Evolutionary conservation across 2,113 vertebrate species (phyloP).

Genomic region (Ancistrus triradiatus): DNA sequence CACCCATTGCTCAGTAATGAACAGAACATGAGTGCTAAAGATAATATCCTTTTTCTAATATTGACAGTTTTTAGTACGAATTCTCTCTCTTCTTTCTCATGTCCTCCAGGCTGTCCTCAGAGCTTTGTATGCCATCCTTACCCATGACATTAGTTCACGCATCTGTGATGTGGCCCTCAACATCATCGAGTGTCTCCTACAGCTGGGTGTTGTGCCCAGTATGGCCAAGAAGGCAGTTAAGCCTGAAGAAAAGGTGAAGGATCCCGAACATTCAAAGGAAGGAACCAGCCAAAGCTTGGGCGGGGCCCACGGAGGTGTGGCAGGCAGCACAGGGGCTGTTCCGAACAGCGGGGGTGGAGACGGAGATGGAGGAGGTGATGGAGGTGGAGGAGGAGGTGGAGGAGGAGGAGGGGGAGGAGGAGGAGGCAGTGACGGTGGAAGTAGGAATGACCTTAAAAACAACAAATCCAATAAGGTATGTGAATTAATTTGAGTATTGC

Average conservation of each 20-base stretch:
- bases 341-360: slow-evolving; percentile 74
- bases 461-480: slow-evolving; percentile 79
- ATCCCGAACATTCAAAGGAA: slow-evolving; percentile 79
- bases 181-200: slow-evolving; percentile 93
- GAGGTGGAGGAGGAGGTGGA: slow-evolving; percentile 64
- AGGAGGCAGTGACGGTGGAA: slow-evolving; percentile 67
- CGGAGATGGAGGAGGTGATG: slow-evolving; percentile 63
- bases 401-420: slow-evolving; percentile 69
- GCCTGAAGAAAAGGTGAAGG: slow-evolving; percentile 90
- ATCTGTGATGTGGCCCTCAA: slow-evolving; percentile 94
- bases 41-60: too few relatives aligned
- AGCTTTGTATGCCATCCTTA: slow-evolving; percentile 91
- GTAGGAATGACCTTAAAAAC: slow-evolving; percentile 84
- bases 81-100: background rate
- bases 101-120: slow-evolving; percentile 82
- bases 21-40: too few relatives aligned
- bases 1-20: too few relatives aligned
- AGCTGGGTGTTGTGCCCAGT: slow-evolving; percentile 89
- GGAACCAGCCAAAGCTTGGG: slow-evolving; percentile 65
- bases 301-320: slow-evolving; percentile 63
- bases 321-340: slow-evolving; percentile 63
- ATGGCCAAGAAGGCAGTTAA: slow-evolving; percentile 81
- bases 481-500: background rate
- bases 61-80: too few relatives aligned
- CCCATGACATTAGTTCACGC: slow-evolving; percentile 93